phyloP scores from a whole-genome alignment of 2,113 vertebrate species.

The Panthera uncia region DNA sequence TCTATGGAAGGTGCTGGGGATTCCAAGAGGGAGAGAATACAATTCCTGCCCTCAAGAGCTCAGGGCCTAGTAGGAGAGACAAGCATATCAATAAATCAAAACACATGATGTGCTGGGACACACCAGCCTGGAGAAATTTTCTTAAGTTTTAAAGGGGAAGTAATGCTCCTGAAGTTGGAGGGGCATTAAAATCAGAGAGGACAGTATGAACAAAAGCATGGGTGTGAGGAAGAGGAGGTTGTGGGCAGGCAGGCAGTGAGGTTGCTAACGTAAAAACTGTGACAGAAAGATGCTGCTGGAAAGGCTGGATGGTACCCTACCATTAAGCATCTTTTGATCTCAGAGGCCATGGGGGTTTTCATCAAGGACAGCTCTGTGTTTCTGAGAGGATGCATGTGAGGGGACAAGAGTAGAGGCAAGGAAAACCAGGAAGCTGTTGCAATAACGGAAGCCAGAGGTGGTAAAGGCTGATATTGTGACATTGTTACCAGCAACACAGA shows the following conservation, averaged over 20 bases:
- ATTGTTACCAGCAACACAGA: background rate
- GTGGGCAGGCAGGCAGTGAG: background rate
- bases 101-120: background rate
- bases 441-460: background rate
- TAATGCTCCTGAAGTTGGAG: background rate
- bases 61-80: background rate
- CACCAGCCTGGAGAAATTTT: background rate
- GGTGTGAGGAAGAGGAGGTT: background rate
- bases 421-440: background rate
- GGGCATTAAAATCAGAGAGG: background rate
- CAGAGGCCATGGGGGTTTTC: background rate
- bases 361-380: background rate
- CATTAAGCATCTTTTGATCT: background rate
- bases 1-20: background rate
- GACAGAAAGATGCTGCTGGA: background rate
- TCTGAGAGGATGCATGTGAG: background rate
- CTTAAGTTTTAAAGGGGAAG: constrained; percentile 35
- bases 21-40: background rate
- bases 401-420: background rate
- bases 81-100: constrained; percentile 11
- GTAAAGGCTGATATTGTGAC: background rate
- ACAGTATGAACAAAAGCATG: background rate
- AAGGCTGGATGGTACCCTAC: background rate
- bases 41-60: background rate
- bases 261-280: background rate